Percentiles rank a stretch among this genome's conserved stretches.
phyloP scores from a whole-genome alignment of 2,113 vertebrate genomes.

The Madoqua kirkii region DNA sequence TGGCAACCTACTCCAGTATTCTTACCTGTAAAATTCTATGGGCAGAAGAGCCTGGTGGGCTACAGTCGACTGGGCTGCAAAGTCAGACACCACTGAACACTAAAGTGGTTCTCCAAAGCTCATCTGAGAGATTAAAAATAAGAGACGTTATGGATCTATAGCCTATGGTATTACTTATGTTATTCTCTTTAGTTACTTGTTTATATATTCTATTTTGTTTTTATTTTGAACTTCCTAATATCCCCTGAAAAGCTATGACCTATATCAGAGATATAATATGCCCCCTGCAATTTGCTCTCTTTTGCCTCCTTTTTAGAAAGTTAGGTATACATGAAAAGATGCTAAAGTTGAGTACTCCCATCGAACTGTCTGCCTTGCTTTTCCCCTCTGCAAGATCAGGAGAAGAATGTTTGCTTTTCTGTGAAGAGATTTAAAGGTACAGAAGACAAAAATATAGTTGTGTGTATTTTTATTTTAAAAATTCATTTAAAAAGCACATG shows the following conservation, averaged over 20 bases:
- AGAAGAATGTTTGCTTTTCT: background rate
- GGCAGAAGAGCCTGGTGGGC: background rate
- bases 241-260: background rate
- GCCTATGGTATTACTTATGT: background rate
- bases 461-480: background rate
- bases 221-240: background rate
- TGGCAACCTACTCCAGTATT: background rate
- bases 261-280: background rate
- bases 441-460: background rate
- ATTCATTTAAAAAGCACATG: background rate
- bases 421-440: background rate
- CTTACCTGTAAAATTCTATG: background rate
- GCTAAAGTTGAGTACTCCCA: background rate
- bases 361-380: background rate
- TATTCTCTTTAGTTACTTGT: background rate
- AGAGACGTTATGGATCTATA: background rate
- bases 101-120: background rate
- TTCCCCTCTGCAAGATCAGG: background rate
- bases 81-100: background rate
- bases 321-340: background rate
- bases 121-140: background rate
- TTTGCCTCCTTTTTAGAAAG: background rate
- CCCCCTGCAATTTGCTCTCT: background rate
- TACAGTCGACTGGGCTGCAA: background rate
- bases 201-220: background rate